These are phyloP conservation scores for Scatophagus argus DNA, from an alignment of 2,113 vertebrate genomes.

Conservation along the genomic window DNA sequence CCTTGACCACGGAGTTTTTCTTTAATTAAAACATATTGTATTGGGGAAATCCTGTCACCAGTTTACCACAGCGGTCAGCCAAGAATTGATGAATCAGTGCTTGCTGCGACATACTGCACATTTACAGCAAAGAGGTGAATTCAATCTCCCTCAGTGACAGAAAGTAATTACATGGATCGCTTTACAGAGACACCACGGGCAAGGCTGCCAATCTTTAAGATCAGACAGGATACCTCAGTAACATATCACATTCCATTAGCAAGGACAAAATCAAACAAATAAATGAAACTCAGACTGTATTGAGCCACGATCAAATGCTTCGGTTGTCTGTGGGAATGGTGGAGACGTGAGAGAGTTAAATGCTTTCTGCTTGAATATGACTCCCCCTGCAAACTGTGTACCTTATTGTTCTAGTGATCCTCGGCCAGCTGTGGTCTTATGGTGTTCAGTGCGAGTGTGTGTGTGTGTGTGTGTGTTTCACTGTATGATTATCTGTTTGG, in stretches of 20 bases:
- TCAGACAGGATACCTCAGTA: constrained; percentile 56
- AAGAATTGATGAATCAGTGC: constrained; percentile 7
- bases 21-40: not conserved
- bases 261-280: constrained; percentile 67
- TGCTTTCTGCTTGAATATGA: constrained; percentile 57
- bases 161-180: constrained; percentile 24
- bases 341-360: constrained; percentile 68
- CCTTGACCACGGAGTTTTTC: constrained; percentile 56
- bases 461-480: constrained; percentile 87
- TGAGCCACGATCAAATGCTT: constrained; percentile 62
- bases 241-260: constrained; percentile 67
- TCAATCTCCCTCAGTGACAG: constrained; percentile 29
- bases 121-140: constrained; percentile 22
- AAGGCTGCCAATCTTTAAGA: constrained; percentile 77
- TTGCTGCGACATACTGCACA: constrained; percentile 20
- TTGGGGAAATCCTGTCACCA: constrained; percentile 11
- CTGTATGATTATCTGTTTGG: constrained; percentile 97
- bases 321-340: constrained; percentile 48
- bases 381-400: constrained; percentile 71
- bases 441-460: constrained; percentile 89
- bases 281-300: constrained; percentile 42
- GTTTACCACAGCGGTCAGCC: constrained; percentile 7
- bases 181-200: constrained; percentile 49
- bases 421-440: constrained; percentile 88
- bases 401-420: constrained; percentile 72